phyloP scores from a whole-genome alignment of 2,888 invertebrate genomes.

The Protonemura montana region DNA sequence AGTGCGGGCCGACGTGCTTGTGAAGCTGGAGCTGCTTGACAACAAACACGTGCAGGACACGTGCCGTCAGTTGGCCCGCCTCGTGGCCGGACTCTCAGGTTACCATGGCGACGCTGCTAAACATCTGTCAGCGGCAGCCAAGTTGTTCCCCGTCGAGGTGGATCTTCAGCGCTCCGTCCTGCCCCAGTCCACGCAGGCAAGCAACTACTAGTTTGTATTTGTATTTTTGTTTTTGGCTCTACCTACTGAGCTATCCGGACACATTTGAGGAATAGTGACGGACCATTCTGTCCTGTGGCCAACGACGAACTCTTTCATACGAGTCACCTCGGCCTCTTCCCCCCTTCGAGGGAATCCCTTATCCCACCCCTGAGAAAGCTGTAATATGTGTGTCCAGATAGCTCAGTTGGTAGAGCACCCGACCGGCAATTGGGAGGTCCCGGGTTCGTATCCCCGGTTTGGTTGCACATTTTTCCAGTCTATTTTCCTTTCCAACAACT shows the following conservation, averaged over 20 bases:
- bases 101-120: constrained; percentile 78
- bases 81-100: constrained; percentile 84
- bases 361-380: too few species aligned
- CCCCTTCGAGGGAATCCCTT: too few species aligned
- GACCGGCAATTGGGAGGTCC: too few species aligned
- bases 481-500: too few species aligned
- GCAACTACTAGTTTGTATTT: too few species aligned
- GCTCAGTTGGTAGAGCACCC: too few species aligned
- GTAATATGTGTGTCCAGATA: too few species aligned
- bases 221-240: not conserved
- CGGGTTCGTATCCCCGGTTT: too few species aligned
- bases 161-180: constrained; percentile 80
- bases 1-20: constrained; percentile 87
- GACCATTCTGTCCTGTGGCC: not conserved
- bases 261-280: not conserved
- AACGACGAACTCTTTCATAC: too few species aligned
- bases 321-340: too few species aligned
- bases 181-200: too few species aligned
- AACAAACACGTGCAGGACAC: constrained; percentile 98
- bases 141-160: constrained; percentile 93
- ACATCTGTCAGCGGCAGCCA: constrained; percentile 75
- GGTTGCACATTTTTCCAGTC: too few species aligned
- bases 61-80: constrained; percentile 81
- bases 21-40: constrained; percentile 96
- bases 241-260: not conserved